Percentiles rank a stretch among this genome's conserved stretches.
Conservation (phyloP, 2,797 vertebrate genomes). For the Pteropus rufus region DNA sequence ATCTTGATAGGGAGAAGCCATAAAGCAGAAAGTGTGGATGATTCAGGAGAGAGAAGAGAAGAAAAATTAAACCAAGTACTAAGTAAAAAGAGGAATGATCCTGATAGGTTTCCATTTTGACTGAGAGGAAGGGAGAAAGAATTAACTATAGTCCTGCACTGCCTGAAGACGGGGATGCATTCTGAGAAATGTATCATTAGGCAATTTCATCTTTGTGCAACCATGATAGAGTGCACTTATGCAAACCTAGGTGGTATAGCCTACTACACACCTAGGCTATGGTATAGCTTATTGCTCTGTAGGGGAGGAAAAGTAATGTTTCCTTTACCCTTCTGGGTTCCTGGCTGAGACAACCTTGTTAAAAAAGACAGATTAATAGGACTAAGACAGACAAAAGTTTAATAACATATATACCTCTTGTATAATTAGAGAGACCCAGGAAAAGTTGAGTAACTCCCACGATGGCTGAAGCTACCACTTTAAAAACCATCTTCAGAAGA, state of each 20-base stretch:
- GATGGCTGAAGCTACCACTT: background rate
- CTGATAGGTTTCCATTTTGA: too few species aligned
- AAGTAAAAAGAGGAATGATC: accelerated
- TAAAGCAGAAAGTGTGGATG: too few species aligned
- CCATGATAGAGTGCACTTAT: too few species aligned
- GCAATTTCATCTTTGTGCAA: too few species aligned
- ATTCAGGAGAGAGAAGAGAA: background rate
- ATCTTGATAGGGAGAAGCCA: background rate
- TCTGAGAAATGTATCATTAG: background rate
- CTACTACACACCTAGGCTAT: background rate
- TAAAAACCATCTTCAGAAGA: background rate
- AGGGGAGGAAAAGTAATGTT: background rate
- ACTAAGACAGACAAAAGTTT: background rate
- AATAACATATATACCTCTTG: background rate
- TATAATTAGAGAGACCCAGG: background rate
- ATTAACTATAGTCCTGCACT: too few species aligned
- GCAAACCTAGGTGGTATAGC: background rate
- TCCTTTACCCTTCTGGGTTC: background rate
- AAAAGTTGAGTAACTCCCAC: background rate
- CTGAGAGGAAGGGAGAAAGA: background rate
- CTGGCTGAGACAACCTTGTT: background rate
- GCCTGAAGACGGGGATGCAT: background rate
- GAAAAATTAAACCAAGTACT: background rate
- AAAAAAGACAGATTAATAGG: background rate
- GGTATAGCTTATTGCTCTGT: background rate